phyloP scores from a whole-genome alignment of 1,140 invertebrate genomes.

The Drosophila nigromelanica region DNA sequence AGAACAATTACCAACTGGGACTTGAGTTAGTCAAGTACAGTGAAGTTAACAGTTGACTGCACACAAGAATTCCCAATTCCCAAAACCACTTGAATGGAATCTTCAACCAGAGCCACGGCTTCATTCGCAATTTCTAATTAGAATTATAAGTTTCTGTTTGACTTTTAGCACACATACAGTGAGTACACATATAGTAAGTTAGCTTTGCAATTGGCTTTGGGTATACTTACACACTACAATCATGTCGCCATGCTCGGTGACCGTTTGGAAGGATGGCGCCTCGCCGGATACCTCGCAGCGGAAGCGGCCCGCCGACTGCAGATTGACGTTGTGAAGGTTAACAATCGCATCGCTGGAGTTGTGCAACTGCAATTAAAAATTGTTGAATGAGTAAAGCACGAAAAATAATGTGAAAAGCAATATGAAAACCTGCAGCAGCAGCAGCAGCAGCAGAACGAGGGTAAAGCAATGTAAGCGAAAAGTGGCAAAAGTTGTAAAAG shows the following conservation, averaged over 20 bases:
- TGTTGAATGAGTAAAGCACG: slow-evolving; percentile 58
- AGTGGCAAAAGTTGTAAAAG: slow-evolving; percentile 58
- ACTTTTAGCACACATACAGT: slow-evolving; percentile 35
- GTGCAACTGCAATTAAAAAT: slow-evolving; percentile 87
- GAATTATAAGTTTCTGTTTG: slow-evolving; percentile 67
- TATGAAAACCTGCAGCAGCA: slow-evolving; percentile 19
- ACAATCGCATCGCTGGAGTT: slow-evolving; percentile 90
- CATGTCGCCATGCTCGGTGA: slow-evolving; percentile 90
- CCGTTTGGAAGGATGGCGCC: slow-evolving; percentile 91
- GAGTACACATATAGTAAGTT: background rate
- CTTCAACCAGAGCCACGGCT: slow-evolving; percentile 2
- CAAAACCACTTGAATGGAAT: background rate
- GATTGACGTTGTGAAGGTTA: slow-evolving; percentile 89
- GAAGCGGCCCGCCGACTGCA: slow-evolving; percentile 91
- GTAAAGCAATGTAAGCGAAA: slow-evolving; percentile 53
- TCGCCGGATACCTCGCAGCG: slow-evolving; percentile 94
- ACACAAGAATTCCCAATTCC: background rate
- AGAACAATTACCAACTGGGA: background rate
- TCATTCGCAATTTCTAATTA: slow-evolving; percentile 62
- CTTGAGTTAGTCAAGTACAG: background rate
- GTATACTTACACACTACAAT: slow-evolving; percentile 90
- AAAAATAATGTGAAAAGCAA: slow-evolving; percentile 23
- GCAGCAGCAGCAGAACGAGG: slow-evolving; percentile 27
- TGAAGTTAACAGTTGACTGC: background rate
- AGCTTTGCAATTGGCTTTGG: background rate